These are phyloP conservation scores for Pelecanus crispus DNA, from an alignment of 2,113 vertebrate genomes.

Conservation along the genomic window DNA sequence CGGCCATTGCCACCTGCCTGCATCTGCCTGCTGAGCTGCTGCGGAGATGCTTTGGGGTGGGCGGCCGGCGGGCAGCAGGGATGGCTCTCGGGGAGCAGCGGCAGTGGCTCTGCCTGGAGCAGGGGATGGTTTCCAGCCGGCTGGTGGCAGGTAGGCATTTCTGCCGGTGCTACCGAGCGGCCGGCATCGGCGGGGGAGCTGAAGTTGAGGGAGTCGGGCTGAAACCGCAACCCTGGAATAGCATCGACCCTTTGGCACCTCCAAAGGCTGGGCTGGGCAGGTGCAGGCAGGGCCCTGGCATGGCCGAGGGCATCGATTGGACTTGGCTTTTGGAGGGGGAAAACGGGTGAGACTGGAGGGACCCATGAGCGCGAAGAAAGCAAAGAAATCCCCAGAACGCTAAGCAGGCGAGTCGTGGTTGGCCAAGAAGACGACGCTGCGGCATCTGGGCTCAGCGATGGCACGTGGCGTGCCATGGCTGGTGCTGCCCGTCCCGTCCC, in stretches of 20 bases:
- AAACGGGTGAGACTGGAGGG: background rate
- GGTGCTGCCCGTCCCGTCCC: background rate
- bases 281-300: fast-evolving
- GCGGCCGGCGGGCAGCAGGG: background rate
- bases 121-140: background rate
- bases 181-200: background rate
- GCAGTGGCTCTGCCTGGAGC: background rate
- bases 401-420: background rate
- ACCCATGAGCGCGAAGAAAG: background rate
- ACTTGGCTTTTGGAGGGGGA: background rate
- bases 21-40: background rate
- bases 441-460: fast-evolving
- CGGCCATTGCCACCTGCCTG: fast-evolving
- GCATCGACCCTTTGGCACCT: background rate
- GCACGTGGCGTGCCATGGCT: fast-evolving
- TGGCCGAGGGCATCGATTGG: fast-evolving
- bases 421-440: fast-evolving
- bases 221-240: background rate
- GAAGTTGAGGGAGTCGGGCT: background rate
- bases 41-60: background rate
- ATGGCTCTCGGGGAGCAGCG: background rate
- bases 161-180: background rate
- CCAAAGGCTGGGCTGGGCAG: background rate
- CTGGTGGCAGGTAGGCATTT: background rate
- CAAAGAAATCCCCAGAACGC: background rate